Base-by-base conservation (phyloP, 2,113 vertebrate species). In the Proteles cristata region DNA sequence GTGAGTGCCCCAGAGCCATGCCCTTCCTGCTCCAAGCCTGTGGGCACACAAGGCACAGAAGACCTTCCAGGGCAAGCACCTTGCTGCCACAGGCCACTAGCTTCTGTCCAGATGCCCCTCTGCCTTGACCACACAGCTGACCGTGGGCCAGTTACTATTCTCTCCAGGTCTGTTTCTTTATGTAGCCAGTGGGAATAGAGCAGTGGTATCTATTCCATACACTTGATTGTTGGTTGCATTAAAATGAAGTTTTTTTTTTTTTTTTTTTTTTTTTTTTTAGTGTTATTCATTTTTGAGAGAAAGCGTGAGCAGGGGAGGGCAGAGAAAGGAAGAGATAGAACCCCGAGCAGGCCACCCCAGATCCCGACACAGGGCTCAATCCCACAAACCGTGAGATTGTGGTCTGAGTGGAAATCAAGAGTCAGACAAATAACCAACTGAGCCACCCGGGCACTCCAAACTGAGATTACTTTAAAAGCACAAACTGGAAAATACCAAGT, bases 401-500 rank as follows among this genome's bases (percentile, higher is more conserved):
- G 58, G 26, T 26, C 63, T 65, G 63, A 65, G 61, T 19, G 17
- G 6, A 58, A 58, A 58, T 58, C 19, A 58, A 7, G 55, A 58
- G 63, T 26, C 63, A 31, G 63, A 65, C 4, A 5, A 26, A 28
- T 28, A 65, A 65, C 26, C 4, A 2, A 65, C 63, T 65, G 63
- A 14, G 4, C 63, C 26, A 65, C 63, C 26, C 63, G 5, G 26
- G 63, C 63, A 0, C 63, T 23, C 63, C 63, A 66, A 94, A 76
- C 48, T 17, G 31, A 84, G 69, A 11, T 74, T 58, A 77, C 92
- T 93, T 88, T 81, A 11, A 76, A 84, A 83, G 31, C 31, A 69
- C 50, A 94, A 90, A 77, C 76, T 90, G 11, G 80, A 83, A 92
- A 77, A 83, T 92, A 79, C 11, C 39, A 63, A 96, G 53, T 53